Evolutionary conservation across 2,888 invertebrate species (phyloP).

Genomic region (Tuta absoluta): DNA sequence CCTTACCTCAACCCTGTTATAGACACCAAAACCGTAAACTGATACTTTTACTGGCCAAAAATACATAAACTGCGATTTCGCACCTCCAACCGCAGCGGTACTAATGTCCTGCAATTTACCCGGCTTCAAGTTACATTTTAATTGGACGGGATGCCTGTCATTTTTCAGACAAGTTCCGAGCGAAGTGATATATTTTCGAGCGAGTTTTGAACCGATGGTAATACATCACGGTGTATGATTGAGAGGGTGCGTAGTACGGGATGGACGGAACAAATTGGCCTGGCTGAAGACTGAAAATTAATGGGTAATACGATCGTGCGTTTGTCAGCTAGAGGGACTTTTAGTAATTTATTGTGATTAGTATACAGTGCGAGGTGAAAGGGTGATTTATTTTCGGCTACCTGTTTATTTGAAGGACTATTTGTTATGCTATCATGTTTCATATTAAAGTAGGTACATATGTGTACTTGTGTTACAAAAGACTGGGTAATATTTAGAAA

Average conservation of each 20-base stretch:
- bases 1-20: background rate
- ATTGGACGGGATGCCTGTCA: constrained; percentile 62
- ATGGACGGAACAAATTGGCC: constrained; percentile 55
- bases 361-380: background rate
- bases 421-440: too few species aligned
- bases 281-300: constrained; percentile 38
- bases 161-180: constrained; percentile 52
- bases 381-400: constrained; percentile 32
- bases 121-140: constrained; percentile 67
- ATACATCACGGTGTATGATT: constrained; percentile 50
- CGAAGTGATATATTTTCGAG: constrained; percentile 19
- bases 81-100: constrained; percentile 35
- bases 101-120: constrained; percentile 50
- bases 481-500: too few species aligned
- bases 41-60: constrained; percentile 3
- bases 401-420: constrained; percentile 12
- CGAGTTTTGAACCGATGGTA: constrained; percentile 28
- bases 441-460: too few species aligned
- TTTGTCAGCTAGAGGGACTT: constrained; percentile 21
- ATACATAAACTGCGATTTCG: constrained; percentile 8
- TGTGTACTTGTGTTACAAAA: too few species aligned
- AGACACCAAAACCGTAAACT: background rate
- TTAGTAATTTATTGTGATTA: constrained; percentile 22
- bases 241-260: constrained; percentile 47
- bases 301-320: constrained; percentile 36